A percentile compares a stretch with the other conserved stretches of the same genome.
phyloP scores from a whole-genome alignment of 2,797 vertebrate genomes.

The Macrochelys suwanniensis region DNA sequence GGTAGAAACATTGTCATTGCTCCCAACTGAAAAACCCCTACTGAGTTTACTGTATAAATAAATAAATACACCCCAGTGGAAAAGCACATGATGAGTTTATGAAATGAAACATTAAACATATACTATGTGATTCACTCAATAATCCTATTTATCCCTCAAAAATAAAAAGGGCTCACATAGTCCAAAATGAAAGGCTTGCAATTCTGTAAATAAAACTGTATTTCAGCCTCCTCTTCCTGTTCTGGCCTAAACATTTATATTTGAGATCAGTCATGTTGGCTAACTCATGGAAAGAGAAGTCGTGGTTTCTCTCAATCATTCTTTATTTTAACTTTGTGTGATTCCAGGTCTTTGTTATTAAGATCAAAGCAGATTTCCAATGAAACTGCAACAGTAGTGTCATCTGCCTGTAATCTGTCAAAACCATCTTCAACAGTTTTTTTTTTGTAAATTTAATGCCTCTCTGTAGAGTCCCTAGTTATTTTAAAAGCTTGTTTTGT shows the following conservation, averaged over 20 bases:
- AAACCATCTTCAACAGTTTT: neutral
- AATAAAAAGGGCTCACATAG: neutral
- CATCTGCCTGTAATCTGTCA: neutral
- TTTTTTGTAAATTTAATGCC: conserved; percentile 4
- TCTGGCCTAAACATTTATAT: neutral
- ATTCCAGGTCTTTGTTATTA: neutral
- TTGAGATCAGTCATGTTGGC: neutral
- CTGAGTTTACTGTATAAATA: neutral
- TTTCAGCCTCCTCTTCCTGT: neutral
- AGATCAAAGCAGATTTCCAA: conserved; percentile 33
- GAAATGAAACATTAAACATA: neutral
- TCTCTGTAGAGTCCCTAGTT: neutral
- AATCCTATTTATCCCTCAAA: neutral
- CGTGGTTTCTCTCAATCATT: neutral
- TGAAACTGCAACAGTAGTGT: neutral
- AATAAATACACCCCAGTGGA: neutral
- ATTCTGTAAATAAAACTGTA: conserved; percentile 10
- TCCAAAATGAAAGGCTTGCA: neutral
- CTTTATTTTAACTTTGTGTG: neutral
- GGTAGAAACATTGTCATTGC: neutral
- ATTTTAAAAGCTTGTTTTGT: conserved; percentile 6
- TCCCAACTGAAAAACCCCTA: neutral
- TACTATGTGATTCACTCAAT: neutral
- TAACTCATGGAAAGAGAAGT: neutral
- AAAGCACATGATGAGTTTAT: accelerated